Conservation (phyloP, 2,113 vertebrate genomes). For the Oncorhynchus gorbuscha region DNA sequence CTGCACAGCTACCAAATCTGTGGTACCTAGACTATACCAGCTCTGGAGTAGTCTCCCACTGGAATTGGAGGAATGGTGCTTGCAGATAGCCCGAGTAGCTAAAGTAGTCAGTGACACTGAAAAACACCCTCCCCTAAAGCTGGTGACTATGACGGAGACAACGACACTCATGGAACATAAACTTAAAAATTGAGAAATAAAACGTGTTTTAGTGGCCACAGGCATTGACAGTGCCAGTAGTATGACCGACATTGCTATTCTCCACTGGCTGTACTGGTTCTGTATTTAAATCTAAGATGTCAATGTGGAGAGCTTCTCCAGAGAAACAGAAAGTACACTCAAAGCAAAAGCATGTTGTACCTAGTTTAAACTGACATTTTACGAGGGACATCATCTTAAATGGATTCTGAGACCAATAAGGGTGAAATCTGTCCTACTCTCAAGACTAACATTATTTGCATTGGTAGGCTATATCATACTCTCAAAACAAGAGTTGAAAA, state of each 20-base stretch:
- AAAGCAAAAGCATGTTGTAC: not conserved
- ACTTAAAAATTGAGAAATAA: not conserved
- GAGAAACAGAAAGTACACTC: not conserved
- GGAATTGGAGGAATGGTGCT: not conserved
- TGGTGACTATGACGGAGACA: not conserved
- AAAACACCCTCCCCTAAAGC: not conserved
- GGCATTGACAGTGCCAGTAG: not conserved
- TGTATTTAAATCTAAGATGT: not conserved
- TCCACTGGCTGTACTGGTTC: not conserved
- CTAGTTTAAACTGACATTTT: not conserved
- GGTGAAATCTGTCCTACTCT: not conserved
- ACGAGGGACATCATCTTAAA: not conserved
- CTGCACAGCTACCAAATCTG: not conserved
- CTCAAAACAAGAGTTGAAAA: not conserved
- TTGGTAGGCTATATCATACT: not conserved
- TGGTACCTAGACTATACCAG: not conserved
- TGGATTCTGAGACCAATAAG: not conserved
- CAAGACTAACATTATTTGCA: not conserved
- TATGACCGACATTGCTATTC: not conserved
- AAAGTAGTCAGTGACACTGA: not conserved
- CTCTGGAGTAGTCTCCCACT: not conserved
- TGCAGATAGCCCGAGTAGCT: not conserved
- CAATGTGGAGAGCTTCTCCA: not conserved
- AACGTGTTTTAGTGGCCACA: not conserved
- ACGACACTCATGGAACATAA: not conserved